phyloP scores from a whole-genome alignment of 2,113 vertebrate genomes.

The Raja brachyura region DNA sequence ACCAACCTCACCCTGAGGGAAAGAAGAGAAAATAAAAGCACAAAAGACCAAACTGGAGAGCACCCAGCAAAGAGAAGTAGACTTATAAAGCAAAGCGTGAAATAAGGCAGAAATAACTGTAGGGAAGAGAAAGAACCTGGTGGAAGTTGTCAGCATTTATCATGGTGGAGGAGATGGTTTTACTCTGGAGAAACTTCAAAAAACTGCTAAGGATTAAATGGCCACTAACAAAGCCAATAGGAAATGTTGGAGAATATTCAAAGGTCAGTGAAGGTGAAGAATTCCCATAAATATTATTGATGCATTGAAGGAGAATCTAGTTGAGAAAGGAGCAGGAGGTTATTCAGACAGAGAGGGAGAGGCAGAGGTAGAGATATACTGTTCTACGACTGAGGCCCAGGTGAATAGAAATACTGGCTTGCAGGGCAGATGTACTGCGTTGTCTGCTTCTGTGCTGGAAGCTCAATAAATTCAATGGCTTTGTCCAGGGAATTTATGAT shows the following conservation, averaged over 20 bases:
- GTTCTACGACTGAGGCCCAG: too few species aligned
- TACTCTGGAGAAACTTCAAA: neutral
- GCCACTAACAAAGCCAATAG: neutral
- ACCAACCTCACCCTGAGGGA: conserved; percentile 67
- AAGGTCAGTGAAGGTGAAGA: neutral
- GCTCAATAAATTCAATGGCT: neutral
- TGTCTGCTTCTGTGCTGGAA: neutral
- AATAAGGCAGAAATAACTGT: neutral
- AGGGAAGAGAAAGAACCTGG: neutral
- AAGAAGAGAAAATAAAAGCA: conserved; percentile 43
- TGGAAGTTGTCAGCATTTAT: neutral
- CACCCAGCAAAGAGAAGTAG: neutral
- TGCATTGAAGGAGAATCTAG: neutral
- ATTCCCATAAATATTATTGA: neutral
- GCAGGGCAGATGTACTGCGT: neutral
- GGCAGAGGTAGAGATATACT: neutral
- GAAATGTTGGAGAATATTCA: neutral
- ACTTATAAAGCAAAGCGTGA: neutral
- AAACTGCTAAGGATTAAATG: neutral
- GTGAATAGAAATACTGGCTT: neutral
- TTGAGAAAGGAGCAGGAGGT: neutral
- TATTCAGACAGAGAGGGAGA: neutral
- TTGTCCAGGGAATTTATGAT: too few species aligned
- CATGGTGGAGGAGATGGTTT: neutral
- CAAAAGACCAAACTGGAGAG: neutral